Evolutionary conservation across 2,113 vertebrate genomes (phyloP).

Genomic region (Zosterops japonicus): DNA sequence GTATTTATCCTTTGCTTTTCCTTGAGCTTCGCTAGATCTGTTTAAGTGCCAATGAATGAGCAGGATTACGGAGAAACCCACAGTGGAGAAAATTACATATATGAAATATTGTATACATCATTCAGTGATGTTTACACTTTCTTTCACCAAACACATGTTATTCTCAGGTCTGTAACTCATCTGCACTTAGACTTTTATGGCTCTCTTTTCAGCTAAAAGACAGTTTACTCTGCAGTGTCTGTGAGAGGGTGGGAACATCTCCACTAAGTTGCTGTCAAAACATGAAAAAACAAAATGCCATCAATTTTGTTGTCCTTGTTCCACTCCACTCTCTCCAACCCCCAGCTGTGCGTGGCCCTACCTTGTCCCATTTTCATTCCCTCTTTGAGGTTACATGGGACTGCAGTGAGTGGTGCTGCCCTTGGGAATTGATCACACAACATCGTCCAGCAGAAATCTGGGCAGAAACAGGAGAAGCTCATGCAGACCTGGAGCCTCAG

Average conservation of each 20-base stretch:
- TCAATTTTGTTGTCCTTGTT: conserved; percentile 76
- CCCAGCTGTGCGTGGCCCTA: conserved; percentile 53
- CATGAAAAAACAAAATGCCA: conserved; percentile 80
- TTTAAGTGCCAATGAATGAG: conserved; percentile 2
- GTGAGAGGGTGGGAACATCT: not conserved
- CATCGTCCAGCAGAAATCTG: conserved; percentile 43
- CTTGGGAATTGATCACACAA: conserved; percentile 20
- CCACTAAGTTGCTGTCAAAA: conserved; percentile 65
- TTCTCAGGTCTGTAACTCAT: conserved; percentile 85
- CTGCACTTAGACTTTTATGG: conserved; percentile 73
- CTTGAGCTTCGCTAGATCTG: conserved; percentile 57
- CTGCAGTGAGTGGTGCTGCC: not conserved
- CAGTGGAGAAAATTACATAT: not conserved
- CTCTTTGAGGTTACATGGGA: conserved; percentile 59
- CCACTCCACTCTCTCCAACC: conserved; percentile 76
- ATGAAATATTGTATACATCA: conserved; percentile 25
- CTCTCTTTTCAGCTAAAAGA: conserved; percentile 41
- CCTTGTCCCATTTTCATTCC: conserved; percentile 52
- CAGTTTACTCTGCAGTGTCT: not conserved
- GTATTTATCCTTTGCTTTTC: conserved; percentile 52
- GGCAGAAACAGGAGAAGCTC: conserved; percentile 40
- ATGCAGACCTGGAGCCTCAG: not conserved
- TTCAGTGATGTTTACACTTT: conserved; percentile 71
- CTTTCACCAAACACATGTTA: conserved; percentile 72
- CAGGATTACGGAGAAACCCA: conserved; percentile 25